phyloP scores from a whole-genome alignment of 2,888 invertebrate genomes.

The Amphipoea lucens region DNA sequence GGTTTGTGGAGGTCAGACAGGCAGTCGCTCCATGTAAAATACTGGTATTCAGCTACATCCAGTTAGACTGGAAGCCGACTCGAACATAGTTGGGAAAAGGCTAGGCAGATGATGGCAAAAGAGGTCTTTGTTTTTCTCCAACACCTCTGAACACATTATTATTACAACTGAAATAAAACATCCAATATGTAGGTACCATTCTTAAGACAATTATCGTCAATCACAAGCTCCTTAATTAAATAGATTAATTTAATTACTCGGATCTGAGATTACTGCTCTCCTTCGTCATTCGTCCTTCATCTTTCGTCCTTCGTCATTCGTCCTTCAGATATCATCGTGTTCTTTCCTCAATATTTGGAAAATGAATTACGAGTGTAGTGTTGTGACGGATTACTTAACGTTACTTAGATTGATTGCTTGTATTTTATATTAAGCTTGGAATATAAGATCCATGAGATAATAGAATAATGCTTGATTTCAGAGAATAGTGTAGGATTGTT shows the following conservation, averaged over 20 bases:
- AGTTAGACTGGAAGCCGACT: too few relatives aligned
- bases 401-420: slow-evolving; percentile 7
- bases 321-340: slow-evolving; percentile 35
- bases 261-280: slow-evolving; percentile 52
- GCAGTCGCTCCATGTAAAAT: too few relatives aligned
- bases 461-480: neutral
- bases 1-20: too few relatives aligned
- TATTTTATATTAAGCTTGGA: neutral
- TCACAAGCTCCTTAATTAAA: slow-evolving; percentile 60
- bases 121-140: neutral
- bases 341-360: slow-evolving; percentile 31
- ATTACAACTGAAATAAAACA: slow-evolving; percentile 32
- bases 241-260: slow-evolving; percentile 65
- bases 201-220: slow-evolving; percentile 61
- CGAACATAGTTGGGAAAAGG: neutral
- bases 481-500: neutral
- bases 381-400: slow-evolving; percentile 26
- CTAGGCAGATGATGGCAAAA: neutral
- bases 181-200: slow-evolving; percentile 31
- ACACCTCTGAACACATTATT: neutral
- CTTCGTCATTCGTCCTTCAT: slow-evolving; percentile 45
- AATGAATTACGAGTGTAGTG: slow-evolving; percentile 36
- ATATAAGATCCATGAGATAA: neutral
- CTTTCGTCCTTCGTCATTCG: slow-evolving; percentile 43
- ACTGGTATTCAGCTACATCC: too few relatives aligned